Evolutionary conservation across 2,888 invertebrate genomes (phyloP), one percentile per base, ranked within the genome.

Genomic region (Metalampra italica): DNA sequence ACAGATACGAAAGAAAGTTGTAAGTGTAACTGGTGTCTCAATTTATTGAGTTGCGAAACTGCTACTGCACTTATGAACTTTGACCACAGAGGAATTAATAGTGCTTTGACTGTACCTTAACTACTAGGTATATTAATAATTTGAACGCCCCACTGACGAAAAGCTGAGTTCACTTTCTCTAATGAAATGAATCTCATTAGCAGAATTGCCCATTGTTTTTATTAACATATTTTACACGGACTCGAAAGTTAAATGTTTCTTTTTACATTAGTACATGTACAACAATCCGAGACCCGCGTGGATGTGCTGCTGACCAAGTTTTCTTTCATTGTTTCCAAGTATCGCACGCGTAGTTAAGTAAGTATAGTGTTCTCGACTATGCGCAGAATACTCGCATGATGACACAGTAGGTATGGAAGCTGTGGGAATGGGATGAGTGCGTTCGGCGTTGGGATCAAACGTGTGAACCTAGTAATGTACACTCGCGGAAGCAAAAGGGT

Each of bases 281-380:
- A 34, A 34, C n/a, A 13, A 12, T 7, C 8, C 32, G 22, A 22
- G 11, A 43, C 12, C 22, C 39, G 39, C 45, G 22, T 40, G 46
- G 14, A 7, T 15, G 46, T 12, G 42, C 47, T 42, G 42, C 36
- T 47, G 47, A 47, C 47, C 47, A 47, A 47, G 47, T 47, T 47
- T 41, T n/a, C 42, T 22, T 29, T 8, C 36, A 47, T 42, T 36
- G 42, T 47, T 8, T 32, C n/a, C 7, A 36, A 29, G 22, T 34
- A 5, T 32, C 40, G 39, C 39, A 39, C 40, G 45, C 38, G 13
- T n/a, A n/a, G n/a, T n/a, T n/a, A n/a, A n/a, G n/a, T n/a, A n/a
- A n/a, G n/a, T n/a, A n/a, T n/a, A n/a, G 13, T 15, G 39, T 13
- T 2, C 39, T 42, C 29, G 30, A 41, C 29, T 30, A 42, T 12